A percentile compares a stretch with the other conserved stretches of the same genome.
phyloP scores from a whole-genome alignment of 2,113 vertebrate genomes.

The Cinclus cinclus region DNA sequence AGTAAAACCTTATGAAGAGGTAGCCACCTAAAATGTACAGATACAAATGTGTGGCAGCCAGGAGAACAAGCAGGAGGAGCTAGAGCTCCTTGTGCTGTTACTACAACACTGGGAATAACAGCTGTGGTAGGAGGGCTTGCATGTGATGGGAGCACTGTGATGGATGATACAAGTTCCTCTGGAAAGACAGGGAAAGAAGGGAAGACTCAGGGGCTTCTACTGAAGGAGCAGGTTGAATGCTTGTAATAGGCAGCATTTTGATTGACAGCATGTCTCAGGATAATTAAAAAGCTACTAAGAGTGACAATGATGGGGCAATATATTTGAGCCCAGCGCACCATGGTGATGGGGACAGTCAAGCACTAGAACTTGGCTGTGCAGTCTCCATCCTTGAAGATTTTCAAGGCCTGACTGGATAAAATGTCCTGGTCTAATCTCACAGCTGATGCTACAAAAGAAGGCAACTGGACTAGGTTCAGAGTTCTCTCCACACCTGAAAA shows the following conservation, averaged over 20 bases:
- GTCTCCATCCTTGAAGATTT: neutral
- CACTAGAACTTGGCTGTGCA: neutral
- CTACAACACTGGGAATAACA: neutral
- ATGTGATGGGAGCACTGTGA: neutral
- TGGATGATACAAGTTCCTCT: neutral
- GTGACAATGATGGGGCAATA: neutral
- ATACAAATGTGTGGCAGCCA: neutral
- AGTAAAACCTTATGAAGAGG: neutral
- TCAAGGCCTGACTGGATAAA: neutral
- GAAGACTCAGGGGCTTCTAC: accelerated
- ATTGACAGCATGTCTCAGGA: neutral
- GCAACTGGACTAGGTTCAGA: neutral
- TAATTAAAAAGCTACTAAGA: neutral
- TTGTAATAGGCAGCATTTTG: neutral
- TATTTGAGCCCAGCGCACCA: neutral
- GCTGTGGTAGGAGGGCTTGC: neutral
- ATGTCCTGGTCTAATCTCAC: neutral
- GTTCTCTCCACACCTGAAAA: neutral
- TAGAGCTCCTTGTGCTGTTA: neutral
- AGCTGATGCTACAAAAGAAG: neutral
- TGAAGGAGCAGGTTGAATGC: neutral
- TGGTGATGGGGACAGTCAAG: neutral
- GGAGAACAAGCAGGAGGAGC: neutral
- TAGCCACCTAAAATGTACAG: neutral
- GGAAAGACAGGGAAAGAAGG: neutral